Evolutionary conservation across 1,140 invertebrate species (phyloP).

Genomic region (Bradynema listronoti): DNA sequence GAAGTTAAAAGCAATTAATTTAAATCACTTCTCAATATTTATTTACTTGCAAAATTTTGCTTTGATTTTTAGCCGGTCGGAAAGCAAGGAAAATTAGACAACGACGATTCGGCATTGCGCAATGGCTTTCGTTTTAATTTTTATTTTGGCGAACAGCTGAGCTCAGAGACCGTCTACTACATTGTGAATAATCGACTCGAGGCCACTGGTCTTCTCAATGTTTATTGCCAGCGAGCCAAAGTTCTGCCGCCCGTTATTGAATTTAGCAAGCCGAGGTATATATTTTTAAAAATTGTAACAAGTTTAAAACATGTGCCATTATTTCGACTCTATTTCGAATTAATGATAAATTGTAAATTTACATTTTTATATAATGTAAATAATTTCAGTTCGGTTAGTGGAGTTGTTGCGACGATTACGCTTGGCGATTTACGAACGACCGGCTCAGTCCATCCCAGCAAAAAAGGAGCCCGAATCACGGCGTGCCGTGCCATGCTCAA

Average conservation of each 20-base stretch:
- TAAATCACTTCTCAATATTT: background rate
- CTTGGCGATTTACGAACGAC: background rate
- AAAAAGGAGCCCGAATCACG: background rate
- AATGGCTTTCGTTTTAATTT: constrained; percentile 5
- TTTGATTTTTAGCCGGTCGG: background rate
- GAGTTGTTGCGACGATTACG: background rate
- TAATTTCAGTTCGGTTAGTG: background rate
- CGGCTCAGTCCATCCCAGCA: background rate
- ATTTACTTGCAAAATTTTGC: too few relatives aligned
- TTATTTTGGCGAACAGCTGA: background rate
- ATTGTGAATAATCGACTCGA: background rate
- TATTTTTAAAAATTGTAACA: background rate
- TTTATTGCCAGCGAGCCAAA: background rate
- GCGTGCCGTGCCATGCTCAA: background rate
- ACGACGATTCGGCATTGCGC: background rate
- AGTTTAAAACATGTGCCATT: background rate
- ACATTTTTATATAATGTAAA: background rate
- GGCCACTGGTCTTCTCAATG: background rate
- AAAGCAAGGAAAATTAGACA: background rate
- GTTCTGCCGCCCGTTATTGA: background rate
- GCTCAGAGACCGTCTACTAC: constrained; percentile 1
- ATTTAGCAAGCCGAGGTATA: background rate
- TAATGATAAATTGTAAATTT: background rate
- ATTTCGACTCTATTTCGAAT: too few relatives aligned
- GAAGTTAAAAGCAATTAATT: background rate